These are phyloP conservation scores for Macrophya alboannulata DNA, from an alignment of 2,888 invertebrate genomes.

Conservation along the genomic window DNA sequence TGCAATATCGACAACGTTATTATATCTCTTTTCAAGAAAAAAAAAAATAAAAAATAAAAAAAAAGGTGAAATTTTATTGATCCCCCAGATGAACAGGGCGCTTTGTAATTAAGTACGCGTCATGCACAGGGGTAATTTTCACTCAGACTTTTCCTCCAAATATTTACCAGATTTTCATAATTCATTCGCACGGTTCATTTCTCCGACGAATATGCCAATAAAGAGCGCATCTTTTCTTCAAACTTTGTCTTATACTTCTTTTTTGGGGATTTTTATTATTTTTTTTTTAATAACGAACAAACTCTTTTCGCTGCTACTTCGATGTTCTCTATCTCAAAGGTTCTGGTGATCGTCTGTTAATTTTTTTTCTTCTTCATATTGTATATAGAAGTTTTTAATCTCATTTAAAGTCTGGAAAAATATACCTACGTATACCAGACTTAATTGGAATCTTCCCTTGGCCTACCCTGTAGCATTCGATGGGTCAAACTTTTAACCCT, in stretches of 20 bases:
- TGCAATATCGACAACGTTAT: not conserved
- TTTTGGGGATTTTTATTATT: too few species aligned
- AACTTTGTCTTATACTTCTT: not conserved
- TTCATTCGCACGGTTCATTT: constrained; percentile 26
- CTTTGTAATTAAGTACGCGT: constrained; percentile 38
- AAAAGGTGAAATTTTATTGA: constrained; percentile 43
- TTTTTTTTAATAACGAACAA: constrained; percentile 33
- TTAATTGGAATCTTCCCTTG: constrained; percentile 21
- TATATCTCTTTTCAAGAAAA: not conserved
- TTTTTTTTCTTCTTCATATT: not conserved
- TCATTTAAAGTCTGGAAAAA: constrained; percentile 27
- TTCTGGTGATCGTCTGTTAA: constrained; percentile 5
- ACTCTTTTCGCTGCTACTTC: not conserved
- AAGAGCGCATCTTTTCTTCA: not conserved
- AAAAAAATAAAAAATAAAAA: too few species aligned
- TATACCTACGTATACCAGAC: not conserved
- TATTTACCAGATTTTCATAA: constrained; percentile 18
- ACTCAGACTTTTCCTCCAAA: not conserved
- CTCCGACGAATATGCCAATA: not conserved
- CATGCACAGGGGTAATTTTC: constrained; percentile 18
- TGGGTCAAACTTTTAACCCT: constrained; percentile 35
- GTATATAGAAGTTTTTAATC: constrained; percentile 16
- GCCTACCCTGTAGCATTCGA: not conserved
- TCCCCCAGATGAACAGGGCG: constrained; percentile 12
- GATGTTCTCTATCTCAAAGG: not conserved